Evolutionary conservation across 2,888 invertebrate species (phyloP), one percentile per base, ranked within the genome.

Genomic region (Pyrrhosoma nymphula): DNA sequence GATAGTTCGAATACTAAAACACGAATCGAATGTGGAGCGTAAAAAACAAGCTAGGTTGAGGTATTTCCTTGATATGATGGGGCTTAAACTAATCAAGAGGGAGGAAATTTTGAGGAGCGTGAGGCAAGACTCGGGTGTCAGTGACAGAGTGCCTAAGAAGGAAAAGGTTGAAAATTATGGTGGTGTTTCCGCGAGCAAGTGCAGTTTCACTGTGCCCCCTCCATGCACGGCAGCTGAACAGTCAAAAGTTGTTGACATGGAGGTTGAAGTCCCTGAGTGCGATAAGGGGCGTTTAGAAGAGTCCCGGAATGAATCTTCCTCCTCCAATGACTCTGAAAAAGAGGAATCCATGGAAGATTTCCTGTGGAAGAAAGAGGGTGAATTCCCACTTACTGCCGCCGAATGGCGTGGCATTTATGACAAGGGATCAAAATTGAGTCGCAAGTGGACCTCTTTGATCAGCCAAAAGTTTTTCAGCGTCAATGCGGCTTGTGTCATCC

Each of bases 21-120:
- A 82, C 26, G 82, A 16, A 30, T 35, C 82, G 14, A 82, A 82
- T 35, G 35, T 35, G 30, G 82, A 82, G 16, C 82, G 82, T 3
- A 82, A 35, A 35, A 82, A 82, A 26, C 30, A 82, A 82, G 82
- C 82, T 35, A 82, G 82, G 16, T 16, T 82, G 14, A 30, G 35
- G 10, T 82, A 82, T 82, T 82, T 82, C 16, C 82, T 82, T 82
- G 82, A 82, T 30, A 82, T 82, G 82, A 82, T 26, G 23, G 82
- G 82, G 0, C 35, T 82, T 10, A 82, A 82, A 26, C n/a, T 82
- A 18, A 14, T 82, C 82, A 82, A 82, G 82, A 82, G 82, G 82
- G 30, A 30, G 14, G 82, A 82, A 35, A 82, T 82, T 16, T 35
- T 82, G 82, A 82, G 35, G 1, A n/a, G 30, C 2, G 26, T n/a